Evolutionary conservation across 2,113 vertebrate genomes (phyloP).

Genomic region (Callipepla californica): DNA sequence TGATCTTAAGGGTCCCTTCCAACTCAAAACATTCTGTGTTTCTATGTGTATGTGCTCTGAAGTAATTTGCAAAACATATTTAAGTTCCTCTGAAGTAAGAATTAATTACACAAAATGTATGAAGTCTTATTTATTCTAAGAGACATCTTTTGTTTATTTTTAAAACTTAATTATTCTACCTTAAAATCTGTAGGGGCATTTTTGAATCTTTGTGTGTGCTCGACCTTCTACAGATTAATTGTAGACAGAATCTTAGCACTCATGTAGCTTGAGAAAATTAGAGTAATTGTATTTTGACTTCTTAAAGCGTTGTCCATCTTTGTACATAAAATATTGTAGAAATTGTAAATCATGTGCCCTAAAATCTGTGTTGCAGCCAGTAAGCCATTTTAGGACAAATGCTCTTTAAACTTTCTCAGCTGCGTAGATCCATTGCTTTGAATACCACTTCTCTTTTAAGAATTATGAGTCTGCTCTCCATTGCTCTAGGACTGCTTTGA

Average conservation of each 20-base stretch:
- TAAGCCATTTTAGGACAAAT: neutral
- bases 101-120: neutral
- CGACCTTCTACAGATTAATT: neutral
- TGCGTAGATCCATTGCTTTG: neutral
- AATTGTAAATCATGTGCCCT: neutral
- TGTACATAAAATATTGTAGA: neutral
- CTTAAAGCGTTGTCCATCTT: neutral
- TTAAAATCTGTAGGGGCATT: neutral
- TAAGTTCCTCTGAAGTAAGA: neutral
- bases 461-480: neutral
- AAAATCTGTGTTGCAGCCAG: neutral
- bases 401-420: neutral
- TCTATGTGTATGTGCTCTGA: neutral
- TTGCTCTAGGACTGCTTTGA: neutral
- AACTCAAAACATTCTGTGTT: too few relatives aligned
- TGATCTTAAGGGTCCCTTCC: too few relatives aligned
- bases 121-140: neutral
- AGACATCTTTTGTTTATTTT: neutral
- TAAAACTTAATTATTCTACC: neutral
- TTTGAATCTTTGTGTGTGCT: neutral
- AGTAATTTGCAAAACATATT: neutral
- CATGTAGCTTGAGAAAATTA: neutral
- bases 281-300: neutral
- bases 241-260: neutral
- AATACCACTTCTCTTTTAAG: neutral